A percentile compares a stretch with the other conserved stretches of the same genome.
These are phyloP conservation scores for Trachops cirrhosus DNA, from an alignment of 2,797 vertebrate genomes.

Conservation along the genomic window DNA sequence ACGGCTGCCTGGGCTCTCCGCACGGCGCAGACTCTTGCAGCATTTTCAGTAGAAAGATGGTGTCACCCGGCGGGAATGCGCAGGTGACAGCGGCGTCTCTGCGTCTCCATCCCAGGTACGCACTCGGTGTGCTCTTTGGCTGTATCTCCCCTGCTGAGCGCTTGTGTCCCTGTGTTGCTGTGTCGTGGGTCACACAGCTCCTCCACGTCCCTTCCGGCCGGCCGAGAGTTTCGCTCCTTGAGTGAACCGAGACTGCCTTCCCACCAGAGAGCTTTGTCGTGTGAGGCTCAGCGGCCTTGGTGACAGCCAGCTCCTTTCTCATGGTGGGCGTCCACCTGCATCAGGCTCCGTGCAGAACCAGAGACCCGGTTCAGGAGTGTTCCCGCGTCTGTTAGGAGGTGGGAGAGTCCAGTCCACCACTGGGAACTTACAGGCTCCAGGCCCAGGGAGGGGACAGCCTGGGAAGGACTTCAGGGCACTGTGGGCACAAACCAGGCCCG, in stretches of 20 bases:
- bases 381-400: background rate
- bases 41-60: background rate
- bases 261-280: background rate
- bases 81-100: background rate
- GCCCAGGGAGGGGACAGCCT: background rate
- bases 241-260: background rate
- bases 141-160: background rate
- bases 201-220: accelerated
- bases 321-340: accelerated
- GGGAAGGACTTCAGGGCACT: no score
- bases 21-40: background rate
- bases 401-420: background rate
- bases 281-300: no score
- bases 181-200: no score
- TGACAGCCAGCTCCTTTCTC: background rate
- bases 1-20: background rate
- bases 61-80: accelerated
- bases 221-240: background rate
- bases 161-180: background rate
- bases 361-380: background rate
- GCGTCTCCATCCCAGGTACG: accelerated
- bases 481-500: background rate
- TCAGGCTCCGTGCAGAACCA: background rate
- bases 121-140: background rate
- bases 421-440: background rate